A percentile compares a stretch with the other conserved stretches of the same genome.
These are phyloP conservation scores for Mustela nigripes DNA, from an alignment of 2,113 vertebrate genomes.

Conservation along the genomic window DNA sequence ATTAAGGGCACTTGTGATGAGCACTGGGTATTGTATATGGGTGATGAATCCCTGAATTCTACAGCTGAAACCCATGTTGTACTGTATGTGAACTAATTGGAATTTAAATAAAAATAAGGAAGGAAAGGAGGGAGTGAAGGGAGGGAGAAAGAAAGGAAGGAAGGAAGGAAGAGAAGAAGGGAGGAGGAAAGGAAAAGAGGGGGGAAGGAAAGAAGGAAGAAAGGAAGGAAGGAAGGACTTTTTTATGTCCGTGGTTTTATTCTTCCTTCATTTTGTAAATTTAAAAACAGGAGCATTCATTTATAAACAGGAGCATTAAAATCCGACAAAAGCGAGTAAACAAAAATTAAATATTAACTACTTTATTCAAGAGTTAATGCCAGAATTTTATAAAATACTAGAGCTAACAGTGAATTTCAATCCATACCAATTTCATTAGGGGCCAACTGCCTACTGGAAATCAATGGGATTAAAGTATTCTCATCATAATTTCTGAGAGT, in stretches of 20 bases:
- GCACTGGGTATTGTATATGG: not conserved
- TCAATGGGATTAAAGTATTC: not conserved
- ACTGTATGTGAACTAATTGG: not conserved
- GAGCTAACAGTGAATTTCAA: not conserved
- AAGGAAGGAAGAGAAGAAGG: not conserved
- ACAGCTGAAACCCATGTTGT: not conserved
- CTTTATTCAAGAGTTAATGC: not conserved
- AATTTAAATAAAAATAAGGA: not conserved
- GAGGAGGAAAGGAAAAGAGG: too few relatives aligned
- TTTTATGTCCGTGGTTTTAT: not conserved
- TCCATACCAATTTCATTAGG: not conserved
- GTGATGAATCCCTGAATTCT: not conserved
- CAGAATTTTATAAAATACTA: not conserved
- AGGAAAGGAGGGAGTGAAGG: not conserved
- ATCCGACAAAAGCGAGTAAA: not conserved
- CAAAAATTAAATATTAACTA: not conserved
- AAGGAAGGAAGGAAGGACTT: not conserved
- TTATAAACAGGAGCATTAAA: not conserved
- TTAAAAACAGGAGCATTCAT: not conserved
- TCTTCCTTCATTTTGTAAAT: conserved; percentile 12
- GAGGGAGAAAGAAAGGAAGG: too few relatives aligned
- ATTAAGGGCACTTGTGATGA: not conserved
- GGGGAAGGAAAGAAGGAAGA: too few relatives aligned
- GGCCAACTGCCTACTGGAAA: not conserved
- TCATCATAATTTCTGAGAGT: not conserved